Evolutionary conservation across 2,888 invertebrate genomes (phyloP), one percentile per base, ranked within the genome.

Genomic region (Pollenia griseotomentosa): DNA sequence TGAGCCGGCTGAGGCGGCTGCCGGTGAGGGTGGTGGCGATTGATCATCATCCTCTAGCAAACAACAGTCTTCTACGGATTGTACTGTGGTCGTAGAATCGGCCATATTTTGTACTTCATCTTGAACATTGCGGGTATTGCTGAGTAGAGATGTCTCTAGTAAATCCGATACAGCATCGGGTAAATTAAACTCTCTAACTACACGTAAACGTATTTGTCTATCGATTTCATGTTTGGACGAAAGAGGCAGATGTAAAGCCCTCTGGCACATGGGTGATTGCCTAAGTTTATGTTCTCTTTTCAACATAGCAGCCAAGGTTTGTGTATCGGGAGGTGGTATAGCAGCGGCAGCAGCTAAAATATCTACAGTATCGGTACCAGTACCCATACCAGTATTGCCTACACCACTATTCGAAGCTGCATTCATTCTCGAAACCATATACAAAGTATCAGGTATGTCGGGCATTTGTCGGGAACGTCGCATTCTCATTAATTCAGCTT

Each of bases 111-210:
- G 90, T 87, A 87, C 87, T 82, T 87, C 85, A 46, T 85, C 85
- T 80, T 78, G 84, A 73, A 85, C 83, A 84, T 87, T 87, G 74
- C 87, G 87, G 74, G 84, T 84, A 57, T 89, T 90, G 77, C 91
- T 90, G 82, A 91, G 91, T 88, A 93, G 90, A 2, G 94, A 93
- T 89, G 93, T 95, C 89, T 96, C 96, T 75, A 97, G 94, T 90
- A 97, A 95, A 93, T 97, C 96, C 8, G 97, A 96, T 14, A 97
- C 96, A 12, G 96, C 95, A 93, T 99, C 99, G 0, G 99, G 99
- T 85, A 98, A 95, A 91, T 98, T 98, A 94, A 98, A 97, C 94
- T 99, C 99, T 66, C 99, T 95, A 14, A 99, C 98, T 2, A 98
- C 98, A 9, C 98, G 95, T 90, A 99, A 94, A 82, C 98, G 96